Conservation (phyloP, 2,888 invertebrate species). For the Tenthredo notha region DNA sequence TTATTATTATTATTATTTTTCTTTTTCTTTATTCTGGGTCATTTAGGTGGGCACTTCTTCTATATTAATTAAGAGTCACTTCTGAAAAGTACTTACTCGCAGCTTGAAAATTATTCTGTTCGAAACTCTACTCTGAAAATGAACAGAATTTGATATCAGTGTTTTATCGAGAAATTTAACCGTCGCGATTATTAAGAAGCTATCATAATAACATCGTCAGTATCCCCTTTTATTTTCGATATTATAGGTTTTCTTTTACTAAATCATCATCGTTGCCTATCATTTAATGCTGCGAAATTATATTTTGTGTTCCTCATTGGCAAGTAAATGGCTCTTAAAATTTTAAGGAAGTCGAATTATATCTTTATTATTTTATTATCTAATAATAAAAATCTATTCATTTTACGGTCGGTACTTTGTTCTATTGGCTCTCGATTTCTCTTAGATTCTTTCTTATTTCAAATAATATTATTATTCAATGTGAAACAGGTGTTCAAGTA, state of each 20-base stretch:
- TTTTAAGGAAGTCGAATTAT: neutral
- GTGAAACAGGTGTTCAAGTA: neutral
- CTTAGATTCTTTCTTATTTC: neutral
- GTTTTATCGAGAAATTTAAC: neutral
- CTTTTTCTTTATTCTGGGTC: neutral
- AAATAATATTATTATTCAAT: neutral
- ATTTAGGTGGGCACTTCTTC: neutral
- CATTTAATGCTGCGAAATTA: neutral
- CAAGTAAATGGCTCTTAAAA: neutral
- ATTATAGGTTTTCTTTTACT: neutral
- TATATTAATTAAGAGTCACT: no score
- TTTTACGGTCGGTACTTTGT: neutral
- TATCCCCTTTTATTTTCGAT: neutral
- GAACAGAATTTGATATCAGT: neutral
- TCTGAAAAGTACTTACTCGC: no score
- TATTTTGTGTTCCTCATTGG: neutral
- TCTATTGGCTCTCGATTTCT: neutral
- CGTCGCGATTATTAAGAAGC: neutral
- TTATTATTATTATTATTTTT: neutral
- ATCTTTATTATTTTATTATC: no score
- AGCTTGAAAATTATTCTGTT: no score
- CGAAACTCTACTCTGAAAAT: neutral
- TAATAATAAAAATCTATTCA: neutral
- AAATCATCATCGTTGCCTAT: neutral
- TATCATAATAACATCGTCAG: no score